Evolutionary conservation across 2,797 vertebrate species (phyloP), one percentile per base, ranked within the genome.

Genomic region (Tamandua tetradactyla): DNA sequence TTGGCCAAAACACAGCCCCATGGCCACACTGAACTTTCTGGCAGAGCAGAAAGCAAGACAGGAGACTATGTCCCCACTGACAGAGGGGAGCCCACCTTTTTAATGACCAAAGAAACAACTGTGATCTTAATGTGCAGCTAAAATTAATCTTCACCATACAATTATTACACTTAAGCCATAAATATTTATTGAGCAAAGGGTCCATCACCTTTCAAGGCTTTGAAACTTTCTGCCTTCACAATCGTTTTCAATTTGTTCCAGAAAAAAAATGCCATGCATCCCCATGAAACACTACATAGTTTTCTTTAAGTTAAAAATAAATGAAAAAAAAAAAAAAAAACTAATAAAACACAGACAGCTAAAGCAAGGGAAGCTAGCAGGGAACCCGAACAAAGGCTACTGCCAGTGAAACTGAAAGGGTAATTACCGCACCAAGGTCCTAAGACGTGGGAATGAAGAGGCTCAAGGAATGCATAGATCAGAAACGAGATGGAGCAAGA

Each of bases 221-320:
- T 71, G 68, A 89, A 91, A 94, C 44, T 20, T 52, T 64, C 32
- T 59, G 17, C 86, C 92, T 47, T 87, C 62, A 25, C 40, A 88
- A 83, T 14, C 32, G 68, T 74, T 90, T 95, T 93, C 72, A 66
- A 59, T 47, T 74, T 80, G 14, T 30, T 87, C 15, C 22, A 87
- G 30, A 12, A 66, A 64, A 62, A 47, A 59, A 40, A 37, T 25
- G 6, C 27, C 32, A 87, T 23, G 1, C 22, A 83, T 86, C 15
- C 22, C 7, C 61, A 0, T 25, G 17, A 87, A 71, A 85, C 23
- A 76, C 40, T 76, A 47, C 42, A 61, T 89, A 9, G 15, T 83
- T 72, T 64, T 42, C 30, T 94, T 91, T 80, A 74, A 23, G n/a
- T 84, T 44, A 82, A 95, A 75, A 81, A 49, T 47, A 5, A 30